Evolutionary conservation across 2,113 vertebrate species (phyloP).

Genomic region (Cygnus atratus): DNA sequence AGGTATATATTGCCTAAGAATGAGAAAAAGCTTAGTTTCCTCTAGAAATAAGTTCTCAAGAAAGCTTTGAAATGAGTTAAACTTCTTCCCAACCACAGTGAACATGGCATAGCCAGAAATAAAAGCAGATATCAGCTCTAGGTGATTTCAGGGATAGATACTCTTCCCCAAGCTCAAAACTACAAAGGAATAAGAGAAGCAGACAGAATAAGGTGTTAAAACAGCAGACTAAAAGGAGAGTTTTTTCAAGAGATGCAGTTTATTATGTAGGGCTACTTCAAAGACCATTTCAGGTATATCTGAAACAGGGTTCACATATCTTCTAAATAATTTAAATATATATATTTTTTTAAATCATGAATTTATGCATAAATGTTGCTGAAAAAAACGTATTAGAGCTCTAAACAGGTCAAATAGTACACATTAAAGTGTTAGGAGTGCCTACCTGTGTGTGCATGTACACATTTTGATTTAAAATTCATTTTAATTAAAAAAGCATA

Average conservation of each 20-base stretch:
- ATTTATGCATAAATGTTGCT: not conserved
- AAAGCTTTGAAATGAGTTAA: not conserved
- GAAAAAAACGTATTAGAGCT: not conserved
- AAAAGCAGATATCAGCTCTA: not conserved
- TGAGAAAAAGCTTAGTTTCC: not conserved
- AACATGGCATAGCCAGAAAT: not conserved
- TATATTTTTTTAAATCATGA: not conserved
- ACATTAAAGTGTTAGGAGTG: not conserved
- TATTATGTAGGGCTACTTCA: not conserved
- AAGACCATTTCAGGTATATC: not conserved
- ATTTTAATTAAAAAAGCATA: not conserved
- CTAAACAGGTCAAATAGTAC: not conserved
- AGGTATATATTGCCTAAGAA: accelerated
- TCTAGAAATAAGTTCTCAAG: not conserved
- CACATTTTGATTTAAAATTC: not conserved
- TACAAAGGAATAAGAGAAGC: not conserved
- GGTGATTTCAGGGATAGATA: not conserved
- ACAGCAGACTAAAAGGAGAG: not conserved
- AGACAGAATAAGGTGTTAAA: not conserved
- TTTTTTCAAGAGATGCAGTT: not conserved
- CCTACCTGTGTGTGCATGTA: not conserved
- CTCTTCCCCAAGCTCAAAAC: not conserved
- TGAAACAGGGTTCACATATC: not conserved
- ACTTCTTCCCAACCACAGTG: not conserved
- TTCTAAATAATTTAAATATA: not conserved